phyloP scores from a whole-genome alignment of 2,888 invertebrate genomes.

The Troides oblongomaculatus region DNA sequence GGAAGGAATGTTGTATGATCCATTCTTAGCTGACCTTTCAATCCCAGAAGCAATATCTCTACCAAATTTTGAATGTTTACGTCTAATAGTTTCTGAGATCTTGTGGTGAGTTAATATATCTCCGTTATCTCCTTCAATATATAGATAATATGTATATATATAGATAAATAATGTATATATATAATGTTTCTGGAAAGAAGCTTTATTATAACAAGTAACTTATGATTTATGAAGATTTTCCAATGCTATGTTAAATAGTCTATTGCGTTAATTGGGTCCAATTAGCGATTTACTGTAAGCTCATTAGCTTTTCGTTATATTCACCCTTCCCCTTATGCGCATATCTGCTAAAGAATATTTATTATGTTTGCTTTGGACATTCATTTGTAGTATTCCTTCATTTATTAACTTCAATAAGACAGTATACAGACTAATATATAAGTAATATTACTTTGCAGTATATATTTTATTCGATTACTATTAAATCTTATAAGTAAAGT shows the following conservation, averaged over 20 bases:
- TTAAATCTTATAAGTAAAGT: too few relatives aligned
- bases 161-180: not conserved
- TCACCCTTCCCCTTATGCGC: not conserved
- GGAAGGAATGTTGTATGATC: too few relatives aligned
- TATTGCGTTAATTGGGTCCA: not conserved
- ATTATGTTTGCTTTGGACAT: not conserved
- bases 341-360: not conserved
- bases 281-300: not conserved
- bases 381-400: not conserved
- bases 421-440: too few relatives aligned
- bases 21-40: too few relatives aligned
- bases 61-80: too few relatives aligned
- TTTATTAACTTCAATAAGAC: not conserved
- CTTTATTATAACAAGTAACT: not conserved
- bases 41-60: too few relatives aligned
- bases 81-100: too few relatives aligned
- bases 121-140: too few relatives aligned
- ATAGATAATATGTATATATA: too few relatives aligned
- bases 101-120: too few relatives aligned
- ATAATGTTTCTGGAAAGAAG: not conserved
- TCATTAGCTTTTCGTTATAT: not conserved
- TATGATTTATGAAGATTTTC: not conserved
- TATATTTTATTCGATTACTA: too few relatives aligned
- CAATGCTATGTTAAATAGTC: not conserved
- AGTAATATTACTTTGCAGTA: not conserved